A percentile compares a stretch with the other conserved stretches of the same genome.
Evolutionary conservation across 2,113 vertebrate genomes (phyloP).

Genomic region (Chamaea fasciata): DNA sequence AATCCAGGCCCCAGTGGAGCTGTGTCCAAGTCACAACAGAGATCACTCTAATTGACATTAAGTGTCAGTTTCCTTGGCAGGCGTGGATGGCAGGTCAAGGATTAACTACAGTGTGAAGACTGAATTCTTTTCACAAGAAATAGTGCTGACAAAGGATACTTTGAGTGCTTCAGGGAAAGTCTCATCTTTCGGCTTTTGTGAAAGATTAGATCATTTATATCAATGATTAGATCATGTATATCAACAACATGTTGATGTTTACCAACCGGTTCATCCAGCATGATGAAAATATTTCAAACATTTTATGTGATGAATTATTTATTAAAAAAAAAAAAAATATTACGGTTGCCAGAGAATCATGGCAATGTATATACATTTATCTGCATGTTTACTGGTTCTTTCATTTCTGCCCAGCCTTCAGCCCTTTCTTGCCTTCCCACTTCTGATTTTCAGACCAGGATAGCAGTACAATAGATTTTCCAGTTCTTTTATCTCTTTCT

Average conservation of each 20-base stretch:
- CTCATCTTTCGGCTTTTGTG: background rate
- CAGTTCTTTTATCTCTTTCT: background rate
- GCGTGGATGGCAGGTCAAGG: constrained; percentile 18
- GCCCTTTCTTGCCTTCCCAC: background rate
- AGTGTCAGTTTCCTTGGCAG: constrained; percentile 33
- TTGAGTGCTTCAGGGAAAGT: background rate
- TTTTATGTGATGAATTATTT: background rate
- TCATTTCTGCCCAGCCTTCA: background rate
- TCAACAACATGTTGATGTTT: background rate
- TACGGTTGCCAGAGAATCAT: background rate
- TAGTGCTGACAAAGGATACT: background rate
- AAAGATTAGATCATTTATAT: background rate
- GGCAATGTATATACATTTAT: background rate
- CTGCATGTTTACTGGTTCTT: background rate
- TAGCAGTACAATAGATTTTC: background rate
- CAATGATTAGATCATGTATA: background rate
- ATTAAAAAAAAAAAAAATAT: background rate
- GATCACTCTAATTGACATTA: constrained; percentile 30
- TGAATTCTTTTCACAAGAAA: background rate
- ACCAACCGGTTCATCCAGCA: background rate
- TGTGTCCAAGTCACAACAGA: constrained; percentile 32
- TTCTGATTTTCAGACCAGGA: background rate
- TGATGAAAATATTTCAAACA: background rate
- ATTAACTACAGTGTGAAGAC: background rate
- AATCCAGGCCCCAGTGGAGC: background rate